Evolutionary conservation across 2,113 vertebrate genomes (phyloP).

Genomic region (Calidris pugnax): DNA sequence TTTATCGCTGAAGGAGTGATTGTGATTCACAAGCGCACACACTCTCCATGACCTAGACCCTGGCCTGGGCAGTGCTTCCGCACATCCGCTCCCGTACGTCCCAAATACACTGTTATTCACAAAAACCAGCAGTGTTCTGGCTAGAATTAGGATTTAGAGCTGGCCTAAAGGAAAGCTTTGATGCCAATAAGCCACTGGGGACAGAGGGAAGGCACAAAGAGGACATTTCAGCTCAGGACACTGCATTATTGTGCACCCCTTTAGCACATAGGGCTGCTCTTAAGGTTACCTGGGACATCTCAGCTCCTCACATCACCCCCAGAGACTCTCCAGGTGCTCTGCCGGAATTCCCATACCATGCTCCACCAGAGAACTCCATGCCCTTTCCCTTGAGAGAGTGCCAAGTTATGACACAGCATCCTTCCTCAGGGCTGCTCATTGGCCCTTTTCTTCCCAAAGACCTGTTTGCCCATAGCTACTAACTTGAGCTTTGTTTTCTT

Average conservation of each 20-base stretch:
- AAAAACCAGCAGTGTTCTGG: background rate
- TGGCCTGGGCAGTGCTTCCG: background rate
- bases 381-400: background rate
- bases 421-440: background rate
- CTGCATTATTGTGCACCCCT: background rate
- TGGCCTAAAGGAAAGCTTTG: background rate
- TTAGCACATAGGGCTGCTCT: background rate
- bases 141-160: background rate
- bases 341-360: background rate
- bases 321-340: background rate
- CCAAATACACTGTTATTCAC: background rate
- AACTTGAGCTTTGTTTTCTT: background rate
- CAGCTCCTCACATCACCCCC: background rate
- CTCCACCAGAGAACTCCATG: background rate
- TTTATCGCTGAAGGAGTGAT: background rate
- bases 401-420: background rate
- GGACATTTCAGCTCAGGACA: background rate
- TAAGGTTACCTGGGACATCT: background rate
- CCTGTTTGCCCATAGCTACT: fast-evolving
- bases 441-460: background rate
- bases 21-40: background rate
- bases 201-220: background rate
- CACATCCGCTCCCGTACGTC: background rate
- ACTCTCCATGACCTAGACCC: background rate
- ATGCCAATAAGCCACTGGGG: background rate